Base-by-base conservation (phyloP, 2,113 vertebrate genomes). In the Bufo gargarizans region DNA sequence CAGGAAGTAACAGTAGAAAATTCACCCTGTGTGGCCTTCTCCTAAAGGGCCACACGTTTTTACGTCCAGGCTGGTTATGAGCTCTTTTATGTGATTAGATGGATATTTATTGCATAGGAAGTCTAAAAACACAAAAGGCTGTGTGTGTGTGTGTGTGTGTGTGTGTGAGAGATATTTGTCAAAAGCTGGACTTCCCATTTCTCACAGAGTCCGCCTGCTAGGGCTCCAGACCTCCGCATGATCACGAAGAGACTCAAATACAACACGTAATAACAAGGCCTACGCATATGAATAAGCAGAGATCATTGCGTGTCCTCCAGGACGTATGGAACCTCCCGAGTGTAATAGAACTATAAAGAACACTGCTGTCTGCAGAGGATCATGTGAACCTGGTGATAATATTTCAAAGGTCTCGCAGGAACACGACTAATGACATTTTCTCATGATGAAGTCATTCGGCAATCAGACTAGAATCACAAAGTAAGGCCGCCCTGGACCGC, bases 371-470 rank as follows among this genome's bases (percentile, higher is more conserved):
- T 82, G 65, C 22, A 22, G 61, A 72, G 56, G 9, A 84, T 43
- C 80, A 84, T 43, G 72, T 77, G 67, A 71, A 61, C 55, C 8
- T 6, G 13, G 69, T 63, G 80, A 77, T 43, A 83, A 88, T 77
- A 67, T 84, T 88, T 83, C 55, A 65, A 77, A 74, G 43, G 79
- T 59, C 86, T 82, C 77, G 80, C 47, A 67, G 47, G 58, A 84
- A 83, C 80, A 84, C 12, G 56, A 88, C 71, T 63, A 55, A 50
- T 83, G 56, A 84, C 87, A 88, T 88, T 88, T 88, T 88, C 87
- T 63, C 1, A 65, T 56, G 87, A 74, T 88, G 87, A 88, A 88
- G 80, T 88, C 71, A 88, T 63, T 33, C 67, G 58, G 55, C 55
- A 76, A 82, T 76, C 55, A 59, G 45, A 59, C 77, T 13, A 49